phyloP scores from a whole-genome alignment of 2,888 invertebrate species.

The Hyposoter didymator region DNA sequence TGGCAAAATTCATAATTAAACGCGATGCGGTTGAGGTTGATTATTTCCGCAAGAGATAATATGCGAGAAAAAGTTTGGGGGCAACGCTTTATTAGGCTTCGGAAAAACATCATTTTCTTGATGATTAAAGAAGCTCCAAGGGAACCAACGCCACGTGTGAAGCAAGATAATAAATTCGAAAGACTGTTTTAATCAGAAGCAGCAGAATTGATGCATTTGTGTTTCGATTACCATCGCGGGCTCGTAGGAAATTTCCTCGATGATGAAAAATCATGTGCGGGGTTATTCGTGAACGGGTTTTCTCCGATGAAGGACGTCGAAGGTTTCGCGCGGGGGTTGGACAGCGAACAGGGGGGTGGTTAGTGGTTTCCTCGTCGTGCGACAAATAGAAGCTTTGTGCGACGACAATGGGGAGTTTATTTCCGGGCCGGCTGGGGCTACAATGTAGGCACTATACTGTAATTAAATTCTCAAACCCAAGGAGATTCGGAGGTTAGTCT shows the following conservation, averaged over 20 bases:
- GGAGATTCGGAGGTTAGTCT: conserved; percentile 78
- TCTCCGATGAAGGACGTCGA: conserved; percentile 27
- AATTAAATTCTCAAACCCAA: conserved; percentile 84
- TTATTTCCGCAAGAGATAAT: conserved; percentile 74
- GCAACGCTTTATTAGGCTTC: background rate
- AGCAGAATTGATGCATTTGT: background rate
- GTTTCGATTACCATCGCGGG: background rate
- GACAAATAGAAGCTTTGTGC: conserved; percentile 84
- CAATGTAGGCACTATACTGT: conserved; percentile 84
- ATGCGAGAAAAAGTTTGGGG: conserved; percentile 11
- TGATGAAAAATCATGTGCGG: conserved; percentile 17
- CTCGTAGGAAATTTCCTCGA: background rate
- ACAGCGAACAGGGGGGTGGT: conserved; percentile 45
- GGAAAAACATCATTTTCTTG: background rate
- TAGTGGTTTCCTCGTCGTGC: conserved; percentile 71
- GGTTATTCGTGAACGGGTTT: conserved; percentile 20
- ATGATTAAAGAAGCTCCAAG: background rate
- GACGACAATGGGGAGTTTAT: conserved; percentile 84
- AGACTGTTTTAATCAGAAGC: background rate
- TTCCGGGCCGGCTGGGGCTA: conserved; percentile 84
- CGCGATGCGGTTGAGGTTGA: conserved; percentile 76
- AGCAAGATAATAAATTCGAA: background rate
- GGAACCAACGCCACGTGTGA: background rate
- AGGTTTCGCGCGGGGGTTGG: conserved; percentile 10
- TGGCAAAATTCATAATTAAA: conserved; percentile 81